phyloP scores from a whole-genome alignment of 1,140 invertebrate species.

The Aphidius gifuensis region DNA sequence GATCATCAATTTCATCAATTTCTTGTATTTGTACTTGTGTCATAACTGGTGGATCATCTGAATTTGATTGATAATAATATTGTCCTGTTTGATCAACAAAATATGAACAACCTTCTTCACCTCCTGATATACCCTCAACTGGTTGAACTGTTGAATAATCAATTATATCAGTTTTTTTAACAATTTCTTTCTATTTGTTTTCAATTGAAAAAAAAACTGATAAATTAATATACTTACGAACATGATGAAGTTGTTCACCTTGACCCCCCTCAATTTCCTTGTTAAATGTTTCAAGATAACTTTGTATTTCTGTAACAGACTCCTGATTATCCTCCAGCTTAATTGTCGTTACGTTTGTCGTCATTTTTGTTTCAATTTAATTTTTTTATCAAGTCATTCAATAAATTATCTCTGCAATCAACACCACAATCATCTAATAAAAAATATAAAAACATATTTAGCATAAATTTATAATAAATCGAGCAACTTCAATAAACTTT shows the following conservation, averaged over 20 bases:
- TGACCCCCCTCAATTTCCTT: slow-evolving; percentile 72
- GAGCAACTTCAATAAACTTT: no score
- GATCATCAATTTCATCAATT: slow-evolving; percentile 50
- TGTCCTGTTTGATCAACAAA: slow-evolving; percentile 75
- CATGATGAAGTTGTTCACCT: slow-evolving; percentile 56
- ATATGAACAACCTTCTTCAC: slow-evolving; percentile 67
- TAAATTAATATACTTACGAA: slow-evolving; percentile 47
- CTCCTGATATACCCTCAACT: slow-evolving; percentile 58
- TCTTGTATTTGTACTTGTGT: slow-evolving; percentile 58
- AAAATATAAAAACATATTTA: no score
- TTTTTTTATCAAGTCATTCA: slow-evolving; percentile 10
- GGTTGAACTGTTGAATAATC: slow-evolving; percentile 42
- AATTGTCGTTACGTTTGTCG: slow-evolving; percentile 47
- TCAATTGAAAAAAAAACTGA: slow-evolving; percentile 18
- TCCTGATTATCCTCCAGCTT: slow-evolving; percentile 52
- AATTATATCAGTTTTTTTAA: neutral
- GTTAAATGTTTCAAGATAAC: slow-evolving; percentile 80
- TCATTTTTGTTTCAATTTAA: slow-evolving; percentile 39
- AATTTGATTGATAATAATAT: slow-evolving; percentile 71
- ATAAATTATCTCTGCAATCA: slow-evolving; percentile 11
- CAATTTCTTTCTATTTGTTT: neutral
- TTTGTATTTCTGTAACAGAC: slow-evolving; percentile 73
- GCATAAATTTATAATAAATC: no score
- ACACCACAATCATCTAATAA: no score
- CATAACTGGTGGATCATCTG: slow-evolving; percentile 63